These are phyloP conservation scores for Myoxocephalus aenaeus DNA, from an alignment of 2,797 vertebrate species.

Conservation along the genomic window DNA sequence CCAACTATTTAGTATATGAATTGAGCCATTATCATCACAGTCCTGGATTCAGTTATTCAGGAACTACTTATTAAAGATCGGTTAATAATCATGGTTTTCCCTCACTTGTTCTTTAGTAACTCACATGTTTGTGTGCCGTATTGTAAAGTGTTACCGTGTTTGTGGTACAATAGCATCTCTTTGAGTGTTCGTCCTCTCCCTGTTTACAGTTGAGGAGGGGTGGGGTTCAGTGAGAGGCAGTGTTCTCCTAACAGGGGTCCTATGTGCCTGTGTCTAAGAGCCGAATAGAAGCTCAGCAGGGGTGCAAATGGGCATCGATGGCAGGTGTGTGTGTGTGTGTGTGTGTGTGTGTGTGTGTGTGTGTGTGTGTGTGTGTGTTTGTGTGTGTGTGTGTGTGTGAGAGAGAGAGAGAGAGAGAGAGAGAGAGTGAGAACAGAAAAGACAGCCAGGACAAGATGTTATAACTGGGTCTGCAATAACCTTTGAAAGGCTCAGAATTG, in stretches of 20 bases:
- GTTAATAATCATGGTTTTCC: not conserved
- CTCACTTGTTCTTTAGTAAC: not conserved
- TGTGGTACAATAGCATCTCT: slow-evolving; percentile 29
- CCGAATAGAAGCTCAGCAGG: slow-evolving; percentile 66
- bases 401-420: too few relatives aligned
- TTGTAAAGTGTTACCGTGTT: not conserved
- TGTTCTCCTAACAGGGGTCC: slow-evolving; percentile 47
- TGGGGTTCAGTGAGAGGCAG: slow-evolving; percentile 22
- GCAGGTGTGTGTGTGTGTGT: slow-evolving; percentile 58
- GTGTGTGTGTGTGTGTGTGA: slow-evolving; percentile 37
- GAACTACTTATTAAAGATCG: not conserved
- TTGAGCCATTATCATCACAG: not conserved
- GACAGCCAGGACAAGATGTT: not conserved
- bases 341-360: slow-evolving; percentile 35
- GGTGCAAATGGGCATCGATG: slow-evolving; percentile 69
- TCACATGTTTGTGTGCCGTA: not conserved
- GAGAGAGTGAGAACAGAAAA: slow-evolving; percentile 5
- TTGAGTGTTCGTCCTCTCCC: slow-evolving; percentile 13
- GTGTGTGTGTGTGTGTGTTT: slow-evolving; percentile 40
- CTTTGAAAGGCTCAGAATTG: slow-evolving; percentile 57
- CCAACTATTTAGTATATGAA: not conserved
- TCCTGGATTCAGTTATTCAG: not conserved
- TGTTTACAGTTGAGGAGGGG: slow-evolving; percentile 25
- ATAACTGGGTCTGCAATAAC: slow-evolving; percentile 53
- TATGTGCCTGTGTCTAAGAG: slow-evolving; percentile 61